Base-by-base conservation (phyloP, 2,113 vertebrate species). In the Ailurus styani region DNA sequence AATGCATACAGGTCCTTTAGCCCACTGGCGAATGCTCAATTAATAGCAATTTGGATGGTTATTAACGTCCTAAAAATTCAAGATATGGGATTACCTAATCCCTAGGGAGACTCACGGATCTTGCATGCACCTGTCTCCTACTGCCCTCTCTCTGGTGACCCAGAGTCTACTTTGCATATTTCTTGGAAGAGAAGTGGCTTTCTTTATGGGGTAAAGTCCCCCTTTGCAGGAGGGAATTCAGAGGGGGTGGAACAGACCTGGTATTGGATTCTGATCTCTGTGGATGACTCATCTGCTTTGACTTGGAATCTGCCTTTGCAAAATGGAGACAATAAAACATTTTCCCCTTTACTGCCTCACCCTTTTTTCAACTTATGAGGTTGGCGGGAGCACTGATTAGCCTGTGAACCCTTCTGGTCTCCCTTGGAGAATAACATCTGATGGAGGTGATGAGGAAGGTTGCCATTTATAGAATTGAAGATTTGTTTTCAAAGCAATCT, bases 221-320 rank as follows among this genome's bases (percentile, higher is more conserved):
- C 78, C 42, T 27, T 12, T 12, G 9, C 29, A 42, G 60, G 52
- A 72, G 47, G 64, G 45, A 77, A 72, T 79, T 94, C 47, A 17
- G 11, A 34, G 21, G 40, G 40, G 45, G 21, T n/a, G 23, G 55
- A 72, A 87, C 11, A 21, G 70, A 52, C 3, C 6, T 31, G 47
- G 42, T 29, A 8, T 68, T 62, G 73, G 86, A 87, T 73, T 97
- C 88, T 95, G 81, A 94, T 95, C 91, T 97, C 91, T 87, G 62
- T 17, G 34, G 15, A 37, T 97, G 98, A 97, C 89, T 98, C 97
- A 97, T 8, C 18, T 34, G 31, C 90, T 91, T 72, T 64, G 75
- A 10, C 52, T 73, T 84, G 37, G 88, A 94, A 85, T 13, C 55
- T 81, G 31, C 25, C 57, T 97, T 60, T 90, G 84, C 37, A 45